Base-by-base conservation (phyloP, 1,140 invertebrate species). In the Rhizoglyphus robini region DNA sequence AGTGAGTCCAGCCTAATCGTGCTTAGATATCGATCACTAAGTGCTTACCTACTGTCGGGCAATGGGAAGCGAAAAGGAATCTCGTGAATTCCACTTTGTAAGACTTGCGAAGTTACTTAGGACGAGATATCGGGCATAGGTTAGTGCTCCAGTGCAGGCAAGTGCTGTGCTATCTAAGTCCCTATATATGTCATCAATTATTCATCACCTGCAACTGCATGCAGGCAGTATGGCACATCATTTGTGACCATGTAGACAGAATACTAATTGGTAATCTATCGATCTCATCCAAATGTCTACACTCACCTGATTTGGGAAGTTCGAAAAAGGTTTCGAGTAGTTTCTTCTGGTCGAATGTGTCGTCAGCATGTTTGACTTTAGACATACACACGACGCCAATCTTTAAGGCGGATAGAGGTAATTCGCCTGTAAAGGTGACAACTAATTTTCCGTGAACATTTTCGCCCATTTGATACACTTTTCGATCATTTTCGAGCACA, bases 321-420 rank as follows among this genome's bases (percentile, higher is more conserved):
- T 64, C 29, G 29, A 51, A 64, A 30, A 51, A 48, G 18, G 8
- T 20, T 27, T 64, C 63, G 3, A 64, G 25, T 20, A 64, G 29
- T 38, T 64, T 64, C 31, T 60, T 60, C 15, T 60, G 58, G 29
- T 32, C 58, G 29, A 60, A 60, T n/a, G 58, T 32, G 11, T 60
- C 58, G 36, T 60, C 58, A 27, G 58, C 30, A 23, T 60, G 15
- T n/a, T 27, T 15, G 11, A 60, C 27, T 38, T 64, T 48, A 4
- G 63, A 47, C 63, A 64, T 64, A 57, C 63, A 64, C 13, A 64
- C 63, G 15, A 64, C n/a, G 27, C 63, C 63, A 20, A 64, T 64
- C n/a, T 18, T 30, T 34, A 64, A 31, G 11, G 8, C 27, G 1
- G 63, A 31, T 18, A 64, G n/a, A 15, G n/a, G 29, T 57, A 64